Evolutionary conservation across 2,888 invertebrate species (phyloP), one percentile per base, ranked within the genome.

Genomic region (Dinocampus coccinellae): DNA sequence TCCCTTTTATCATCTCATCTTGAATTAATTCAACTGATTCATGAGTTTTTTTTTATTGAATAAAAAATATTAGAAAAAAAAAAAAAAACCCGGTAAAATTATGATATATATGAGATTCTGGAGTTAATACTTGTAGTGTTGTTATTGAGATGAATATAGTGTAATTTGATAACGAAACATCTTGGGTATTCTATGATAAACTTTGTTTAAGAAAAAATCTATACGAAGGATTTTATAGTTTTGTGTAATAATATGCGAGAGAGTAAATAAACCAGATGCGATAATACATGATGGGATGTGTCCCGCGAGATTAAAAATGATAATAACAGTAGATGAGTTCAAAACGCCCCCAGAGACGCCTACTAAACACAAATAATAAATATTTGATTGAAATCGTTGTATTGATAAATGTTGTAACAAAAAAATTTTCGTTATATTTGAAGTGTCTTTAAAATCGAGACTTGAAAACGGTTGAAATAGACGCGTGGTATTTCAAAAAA

Each of bases 401-500:
- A n/a, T n/a, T n/a, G n/a, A n/a, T n/a, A n/a, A n/a, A n/a, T n/a
- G 22, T 57, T 29, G 66, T 36, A 58, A 67, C 33, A 67, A 67
- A 42, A 67, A 33, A 67, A 58, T 29, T 47, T 58, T 29, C 47
- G 33, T 68, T 16, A 34, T 33, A 20, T 29, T 61, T 60, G 34
- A 68, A 47, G 68, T 68, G 68, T 61, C 60, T 55, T 68, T 34
- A 36, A 68, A 52, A 42, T 58, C 52, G 52, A 68, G 61, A 61
- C 60, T 61, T 61, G 61, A 24, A n/a, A 10, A 33, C 29, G 58
- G 58, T 58, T 47, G 36, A 52, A 60, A 47, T n/a, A 13, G 58
- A 6, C 33, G 62, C 55, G 57, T 57, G 29, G 26, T 33, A 1
- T 33, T 55, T 69, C 39, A 55, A 39, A 39, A 36, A 11, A 3